These are phyloP conservation scores for Halictus ligatus DNA, from an alignment of 2,888 invertebrate species.

Conservation along the genomic window DNA sequence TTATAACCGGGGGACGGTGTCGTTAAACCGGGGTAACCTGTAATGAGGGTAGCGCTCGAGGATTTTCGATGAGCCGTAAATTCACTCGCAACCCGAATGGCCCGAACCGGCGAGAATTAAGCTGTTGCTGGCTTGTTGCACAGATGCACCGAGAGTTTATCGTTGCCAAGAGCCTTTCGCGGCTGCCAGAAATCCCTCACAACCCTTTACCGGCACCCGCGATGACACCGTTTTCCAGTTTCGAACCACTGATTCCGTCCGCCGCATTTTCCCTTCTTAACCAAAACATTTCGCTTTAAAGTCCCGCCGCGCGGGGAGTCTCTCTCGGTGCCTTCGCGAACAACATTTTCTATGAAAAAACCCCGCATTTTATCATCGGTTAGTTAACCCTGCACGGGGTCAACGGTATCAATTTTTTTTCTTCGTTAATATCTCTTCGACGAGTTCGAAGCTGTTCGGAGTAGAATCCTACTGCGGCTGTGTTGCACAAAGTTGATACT, in stretches of 20 bases:
- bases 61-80: constrained; percentile 65
- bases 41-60: constrained; percentile 46
- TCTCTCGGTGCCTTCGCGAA: neutral
- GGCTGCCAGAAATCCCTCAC: neutral
- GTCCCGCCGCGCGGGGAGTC: neutral
- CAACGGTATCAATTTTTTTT: too few species aligned
- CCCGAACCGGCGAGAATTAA: constrained; percentile 48
- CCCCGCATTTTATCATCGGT: too few species aligned
- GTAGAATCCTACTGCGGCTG: too few species aligned
- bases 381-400: too few species aligned
- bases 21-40: constrained; percentile 55
- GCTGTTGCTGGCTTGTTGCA: constrained; percentile 16
- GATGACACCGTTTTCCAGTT: constrained; percentile 8
- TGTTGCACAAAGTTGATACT: too few species aligned
- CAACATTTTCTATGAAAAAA: neutral
- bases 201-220: neutral
- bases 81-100: constrained; percentile 48
- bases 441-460: too few species aligned
- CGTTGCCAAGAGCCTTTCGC: neutral
- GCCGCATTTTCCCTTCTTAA: neutral
- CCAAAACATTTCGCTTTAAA: neutral
- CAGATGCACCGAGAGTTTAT: constrained; percentile 14
- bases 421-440: too few species aligned
- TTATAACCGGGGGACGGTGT: constrained; percentile 47
- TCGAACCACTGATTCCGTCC: neutral